Percentiles rank a stretch among this genome's conserved stretches.
phyloP scores from a whole-genome alignment of 2,113 vertebrate genomes.

The Condylura cristata region DNA sequence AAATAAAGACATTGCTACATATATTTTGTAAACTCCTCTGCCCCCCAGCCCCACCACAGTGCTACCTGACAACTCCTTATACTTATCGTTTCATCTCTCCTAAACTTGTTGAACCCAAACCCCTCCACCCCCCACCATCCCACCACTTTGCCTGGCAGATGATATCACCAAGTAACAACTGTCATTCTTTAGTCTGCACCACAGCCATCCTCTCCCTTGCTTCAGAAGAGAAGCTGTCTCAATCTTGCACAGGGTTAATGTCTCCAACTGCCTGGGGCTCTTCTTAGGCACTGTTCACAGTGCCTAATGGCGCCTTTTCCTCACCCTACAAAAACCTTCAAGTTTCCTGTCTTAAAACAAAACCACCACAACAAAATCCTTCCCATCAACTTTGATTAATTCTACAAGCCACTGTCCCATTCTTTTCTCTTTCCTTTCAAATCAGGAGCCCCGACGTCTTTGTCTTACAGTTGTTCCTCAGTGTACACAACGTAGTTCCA shows the following conservation, averaged over 20 bases:
- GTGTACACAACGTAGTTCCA: neutral
- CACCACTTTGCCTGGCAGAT: neutral
- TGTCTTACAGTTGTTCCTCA: neutral
- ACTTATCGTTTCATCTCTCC: neutral
- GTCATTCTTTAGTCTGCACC: neutral
- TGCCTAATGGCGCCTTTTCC: neutral
- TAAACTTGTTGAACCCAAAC: neutral
- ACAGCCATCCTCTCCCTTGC: neutral
- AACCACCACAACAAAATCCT: neutral
- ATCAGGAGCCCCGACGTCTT: neutral
- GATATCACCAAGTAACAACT: neutral
- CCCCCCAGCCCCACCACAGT: neutral
- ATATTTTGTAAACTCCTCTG: neutral
- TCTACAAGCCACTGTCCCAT: neutral
- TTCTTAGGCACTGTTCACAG: neutral
- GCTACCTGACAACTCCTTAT: neutral
- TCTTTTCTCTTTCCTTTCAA: neutral
- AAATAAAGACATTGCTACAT: neutral
- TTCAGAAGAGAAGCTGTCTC: neutral
- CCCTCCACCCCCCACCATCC: no score
- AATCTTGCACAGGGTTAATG: neutral
- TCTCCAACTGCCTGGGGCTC: neutral
- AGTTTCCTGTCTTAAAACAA: conserved; percentile 37
- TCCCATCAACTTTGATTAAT: neutral
- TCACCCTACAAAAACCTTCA: neutral